These are phyloP conservation scores for Chrysemys picta DNA, from an alignment of 2,113 vertebrate species.

Conservation along the genomic window DNA sequence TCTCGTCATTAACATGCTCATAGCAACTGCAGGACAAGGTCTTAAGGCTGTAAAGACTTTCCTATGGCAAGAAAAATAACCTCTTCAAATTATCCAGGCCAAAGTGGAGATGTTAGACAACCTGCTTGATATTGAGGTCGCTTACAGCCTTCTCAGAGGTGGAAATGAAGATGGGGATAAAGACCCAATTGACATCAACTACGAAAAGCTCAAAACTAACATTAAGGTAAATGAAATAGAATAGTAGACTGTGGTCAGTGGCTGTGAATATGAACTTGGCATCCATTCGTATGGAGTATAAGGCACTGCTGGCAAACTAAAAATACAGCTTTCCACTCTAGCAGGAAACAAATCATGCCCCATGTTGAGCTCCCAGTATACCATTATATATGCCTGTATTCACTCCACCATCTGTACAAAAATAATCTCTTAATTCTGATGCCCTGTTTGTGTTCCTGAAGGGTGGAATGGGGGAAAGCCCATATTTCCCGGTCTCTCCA, in stretches of 20 bases:
- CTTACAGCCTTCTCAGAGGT: constrained; percentile 95
- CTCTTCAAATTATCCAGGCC: constrained; percentile 78
- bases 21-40: not conserved
- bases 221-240: constrained; percentile 86
- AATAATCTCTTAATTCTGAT: not conserved
- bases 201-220: constrained; percentile 95
- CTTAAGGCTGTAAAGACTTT: not conserved
- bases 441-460: not conserved
- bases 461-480: not conserved
- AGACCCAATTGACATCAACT: constrained; percentile 97
- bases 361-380: not conserved
- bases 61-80: not conserved
- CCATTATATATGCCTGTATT: not conserved
- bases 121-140: constrained; percentile 97
- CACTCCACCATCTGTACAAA: not conserved
- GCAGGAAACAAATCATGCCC: not conserved
- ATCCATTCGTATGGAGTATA: not conserved
- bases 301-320: not conserved
- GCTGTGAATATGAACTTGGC: not conserved
- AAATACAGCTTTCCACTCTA: not conserved
- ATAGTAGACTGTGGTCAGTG: not conserved
- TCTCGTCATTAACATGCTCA: not conserved
- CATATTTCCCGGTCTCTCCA: not conserved
- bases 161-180: constrained; percentile 92
- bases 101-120: constrained; percentile 99